Evolutionary conservation across 1,140 invertebrate genomes (phyloP).

Genomic region (Temnothorax longispinosus): DNA sequence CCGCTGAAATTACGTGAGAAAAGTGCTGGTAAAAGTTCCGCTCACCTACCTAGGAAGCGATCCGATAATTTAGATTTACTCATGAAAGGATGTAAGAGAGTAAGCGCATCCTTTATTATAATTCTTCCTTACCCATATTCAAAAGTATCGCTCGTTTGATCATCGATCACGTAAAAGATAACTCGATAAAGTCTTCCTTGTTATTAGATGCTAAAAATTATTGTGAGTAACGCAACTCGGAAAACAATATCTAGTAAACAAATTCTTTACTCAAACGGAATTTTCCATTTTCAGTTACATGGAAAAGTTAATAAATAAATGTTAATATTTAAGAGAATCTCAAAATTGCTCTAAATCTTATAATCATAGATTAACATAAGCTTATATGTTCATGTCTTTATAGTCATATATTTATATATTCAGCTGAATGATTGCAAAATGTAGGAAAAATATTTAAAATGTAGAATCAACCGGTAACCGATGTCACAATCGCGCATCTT

Average conservation of each 20-base stretch:
- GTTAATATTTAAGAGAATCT: slow-evolving; percentile 3
- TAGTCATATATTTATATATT: background rate
- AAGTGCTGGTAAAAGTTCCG: slow-evolving; percentile 17
- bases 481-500: background rate
- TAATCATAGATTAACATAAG: background rate
- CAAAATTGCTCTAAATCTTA: background rate
- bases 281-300: background rate
- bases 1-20: slow-evolving; percentile 53
- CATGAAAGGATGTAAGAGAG: background rate
- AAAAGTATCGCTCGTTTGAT: background rate
- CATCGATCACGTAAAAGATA: slow-evolving; percentile 16
- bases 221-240: background rate
- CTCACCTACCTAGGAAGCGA: slow-evolving; percentile 2
- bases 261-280: background rate
- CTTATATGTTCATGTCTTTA: background rate
- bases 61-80: slow-evolving; percentile 40
- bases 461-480: background rate
- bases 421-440: background rate
- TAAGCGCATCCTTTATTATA: background rate
- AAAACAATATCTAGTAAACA: background rate
- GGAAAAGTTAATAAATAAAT: background rate
- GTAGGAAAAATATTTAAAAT: background rate
- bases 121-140: slow-evolving; percentile 11
- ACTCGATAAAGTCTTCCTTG: slow-evolving; percentile 35
- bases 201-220: slow-evolving; percentile 26